Percentiles rank a stretch among this genome's conserved stretches.
Conservation (phyloP, 2,888 invertebrate genomes). For the Timema cristinae region DNA sequence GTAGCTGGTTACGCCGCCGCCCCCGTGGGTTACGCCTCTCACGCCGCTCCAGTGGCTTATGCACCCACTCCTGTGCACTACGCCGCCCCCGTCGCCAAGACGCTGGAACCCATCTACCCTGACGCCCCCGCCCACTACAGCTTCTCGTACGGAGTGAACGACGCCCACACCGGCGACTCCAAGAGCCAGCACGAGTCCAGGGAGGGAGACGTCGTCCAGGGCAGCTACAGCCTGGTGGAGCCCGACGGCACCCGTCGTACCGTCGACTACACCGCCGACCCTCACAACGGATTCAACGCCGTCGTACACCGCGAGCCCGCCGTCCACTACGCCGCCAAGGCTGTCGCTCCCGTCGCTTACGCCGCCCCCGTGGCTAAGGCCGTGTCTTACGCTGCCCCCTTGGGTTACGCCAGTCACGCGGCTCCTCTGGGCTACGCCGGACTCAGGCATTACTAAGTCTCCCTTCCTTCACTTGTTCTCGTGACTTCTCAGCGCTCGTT, state of each 20-base stretch:
- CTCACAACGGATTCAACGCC: slow-evolving; percentile 27
- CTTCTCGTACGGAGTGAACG: slow-evolving; percentile 20
- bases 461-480: no score
- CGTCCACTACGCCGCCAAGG: slow-evolving; percentile 22
- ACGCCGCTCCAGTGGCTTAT: slow-evolving; percentile 21
- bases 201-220: slow-evolving; percentile 23
- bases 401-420: slow-evolving; percentile 28
- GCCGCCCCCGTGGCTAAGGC: slow-evolving; percentile 31
- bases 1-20: slow-evolving; percentile 34
- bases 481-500: no score
- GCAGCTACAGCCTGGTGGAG: slow-evolving; percentile 21
- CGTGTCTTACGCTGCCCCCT: slow-evolving; percentile 39
- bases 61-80: slow-evolving; percentile 21
- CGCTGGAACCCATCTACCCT: slow-evolving; percentile 20
- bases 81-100: slow-evolving; percentile 18
- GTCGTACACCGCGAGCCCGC: slow-evolving; percentile 42
- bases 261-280: slow-evolving; percentile 24
- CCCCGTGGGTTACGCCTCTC: slow-evolving; percentile 36
- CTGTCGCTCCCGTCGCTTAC: slow-evolving; percentile 39
- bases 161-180: slow-evolving; percentile 22
- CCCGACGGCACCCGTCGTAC: slow-evolving; percentile 21
- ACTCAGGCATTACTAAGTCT: no score
- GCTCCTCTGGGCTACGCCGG: slow-evolving; percentile 24
- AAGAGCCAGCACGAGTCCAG: slow-evolving; percentile 22
- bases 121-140: slow-evolving; percentile 22